A percentile compares a stretch with the other conserved stretches of the same genome.
phyloP scores from a whole-genome alignment of 2,113 vertebrate genomes.

The Oreotrochilus melanogaster region DNA sequence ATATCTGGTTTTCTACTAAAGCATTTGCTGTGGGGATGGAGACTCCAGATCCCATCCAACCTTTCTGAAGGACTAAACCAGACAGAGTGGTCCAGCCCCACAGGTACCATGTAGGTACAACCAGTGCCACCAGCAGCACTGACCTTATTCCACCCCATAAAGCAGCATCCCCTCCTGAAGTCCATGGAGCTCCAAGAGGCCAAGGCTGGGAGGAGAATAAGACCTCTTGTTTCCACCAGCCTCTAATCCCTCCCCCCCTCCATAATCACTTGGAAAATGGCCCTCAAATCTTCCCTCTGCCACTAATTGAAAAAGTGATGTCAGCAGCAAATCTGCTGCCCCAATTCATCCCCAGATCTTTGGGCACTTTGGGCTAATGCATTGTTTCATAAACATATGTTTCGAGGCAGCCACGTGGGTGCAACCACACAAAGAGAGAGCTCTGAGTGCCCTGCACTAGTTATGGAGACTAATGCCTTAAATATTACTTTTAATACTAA shows the following conservation, averaged over 20 bases:
- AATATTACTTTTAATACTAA: slow-evolving; percentile 86
- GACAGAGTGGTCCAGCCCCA: neutral
- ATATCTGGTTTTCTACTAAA: neutral
- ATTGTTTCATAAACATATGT: slow-evolving; percentile 76
- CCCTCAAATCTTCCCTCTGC: slow-evolving; percentile 67
- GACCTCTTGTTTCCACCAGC: slow-evolving; percentile 6
- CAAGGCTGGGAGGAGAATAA: slow-evolving; percentile 2
- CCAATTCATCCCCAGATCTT: slow-evolving; percentile 61
- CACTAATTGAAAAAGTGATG: slow-evolving; percentile 74
- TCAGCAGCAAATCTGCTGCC: slow-evolving; percentile 72
- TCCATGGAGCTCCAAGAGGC: neutral
- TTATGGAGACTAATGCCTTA: slow-evolving; percentile 79
- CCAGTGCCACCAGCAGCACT: neutral
- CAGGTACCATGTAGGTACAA: accelerated
- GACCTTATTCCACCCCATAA: neutral
- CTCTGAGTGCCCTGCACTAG: slow-evolving; percentile 54
- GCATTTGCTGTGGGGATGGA: neutral
- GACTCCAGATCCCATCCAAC: neutral
- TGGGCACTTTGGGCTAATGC: slow-evolving; percentile 64
- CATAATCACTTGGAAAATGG: slow-evolving; percentile 73
- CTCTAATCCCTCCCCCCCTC: slow-evolving; percentile 57
- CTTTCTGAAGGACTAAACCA: neutral
- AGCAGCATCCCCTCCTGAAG: neutral
- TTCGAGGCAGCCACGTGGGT: neutral
- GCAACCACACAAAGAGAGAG: slow-evolving; percentile 43